Evolutionary conservation across 2,113 vertebrate species (phyloP).

Genomic region (Thermophis baileyi): DNA sequence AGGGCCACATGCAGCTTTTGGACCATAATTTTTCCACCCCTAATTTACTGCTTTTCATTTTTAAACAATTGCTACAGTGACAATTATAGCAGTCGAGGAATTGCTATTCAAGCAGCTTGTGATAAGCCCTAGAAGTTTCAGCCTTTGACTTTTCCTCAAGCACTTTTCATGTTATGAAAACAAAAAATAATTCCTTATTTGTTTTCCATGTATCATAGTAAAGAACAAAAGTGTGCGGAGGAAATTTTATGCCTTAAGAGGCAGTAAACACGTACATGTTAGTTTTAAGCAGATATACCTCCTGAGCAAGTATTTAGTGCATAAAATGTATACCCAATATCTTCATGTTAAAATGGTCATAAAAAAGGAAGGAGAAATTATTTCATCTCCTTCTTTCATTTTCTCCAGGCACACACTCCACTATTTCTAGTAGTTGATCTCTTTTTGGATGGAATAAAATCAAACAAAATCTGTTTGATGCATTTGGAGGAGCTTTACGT

Average conservation of each 20-base stretch:
- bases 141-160: constrained; percentile 6
- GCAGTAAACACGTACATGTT: background rate
- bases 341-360: background rate
- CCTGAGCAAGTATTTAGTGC: background rate
- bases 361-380: background rate
- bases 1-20: background rate
- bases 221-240: background rate
- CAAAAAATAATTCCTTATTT: background rate
- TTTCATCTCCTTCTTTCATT: background rate
- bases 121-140: background rate
- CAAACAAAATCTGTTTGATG: constrained; percentile 23
- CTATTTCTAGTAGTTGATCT: constrained; percentile 48
- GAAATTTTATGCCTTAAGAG: background rate
- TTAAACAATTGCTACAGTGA: constrained; percentile 18
- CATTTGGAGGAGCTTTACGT: constrained; percentile 29
- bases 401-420: background rate
- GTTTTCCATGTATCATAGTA: background rate
- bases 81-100: background rate
- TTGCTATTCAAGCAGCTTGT: background rate
- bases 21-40: background rate
- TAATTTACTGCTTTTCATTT: constrained; percentile 38
- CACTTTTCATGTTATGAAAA: background rate
- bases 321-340: background rate
- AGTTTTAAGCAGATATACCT: background rate
- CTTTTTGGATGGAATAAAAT: constrained; percentile 30